Percentiles rank a stretch among this genome's conserved stretches.
These are phyloP conservation scores for Nesoenas mayeri DNA, from an alignment of 2,113 vertebrate species.

Conservation along the genomic window DNA sequence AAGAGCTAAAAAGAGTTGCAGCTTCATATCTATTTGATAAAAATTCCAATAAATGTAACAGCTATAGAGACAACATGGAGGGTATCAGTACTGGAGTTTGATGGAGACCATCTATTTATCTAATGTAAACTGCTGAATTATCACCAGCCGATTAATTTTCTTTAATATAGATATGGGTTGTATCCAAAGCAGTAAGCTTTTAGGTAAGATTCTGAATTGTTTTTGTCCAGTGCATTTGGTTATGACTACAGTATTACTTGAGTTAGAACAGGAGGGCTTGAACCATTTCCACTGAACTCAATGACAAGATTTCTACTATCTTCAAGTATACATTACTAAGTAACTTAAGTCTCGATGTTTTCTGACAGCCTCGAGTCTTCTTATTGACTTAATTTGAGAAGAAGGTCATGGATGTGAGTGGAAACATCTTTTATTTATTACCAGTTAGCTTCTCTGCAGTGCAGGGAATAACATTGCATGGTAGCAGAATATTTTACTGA, in stretches of 20 bases:
- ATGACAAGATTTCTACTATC: not conserved
- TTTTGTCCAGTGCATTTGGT: not conserved
- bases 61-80: not conserved
- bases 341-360: not conserved
- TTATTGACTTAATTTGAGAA: not conserved
- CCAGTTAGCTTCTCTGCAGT: not conserved
- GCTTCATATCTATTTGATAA: not conserved
- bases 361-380: not conserved
- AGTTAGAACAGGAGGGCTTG: not conserved
- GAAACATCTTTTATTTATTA: not conserved
- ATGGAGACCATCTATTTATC: not conserved
- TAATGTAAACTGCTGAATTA: not conserved
- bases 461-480: not conserved
- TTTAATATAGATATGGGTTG: not conserved
- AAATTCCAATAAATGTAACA: not conserved
- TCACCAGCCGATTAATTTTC: not conserved
- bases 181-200: not conserved
- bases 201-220: not conserved
- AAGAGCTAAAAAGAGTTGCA: not conserved
- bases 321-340: not conserved
- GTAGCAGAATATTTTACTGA: not conserved
- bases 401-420: not conserved
- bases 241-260: not conserved
- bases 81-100: not conserved
- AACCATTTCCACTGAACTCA: not conserved